Percentiles rank a stretch among this genome's conserved stretches.
Conservation (phyloP, 2,113 vertebrate genomes). For the Sander vitreus region DNA sequence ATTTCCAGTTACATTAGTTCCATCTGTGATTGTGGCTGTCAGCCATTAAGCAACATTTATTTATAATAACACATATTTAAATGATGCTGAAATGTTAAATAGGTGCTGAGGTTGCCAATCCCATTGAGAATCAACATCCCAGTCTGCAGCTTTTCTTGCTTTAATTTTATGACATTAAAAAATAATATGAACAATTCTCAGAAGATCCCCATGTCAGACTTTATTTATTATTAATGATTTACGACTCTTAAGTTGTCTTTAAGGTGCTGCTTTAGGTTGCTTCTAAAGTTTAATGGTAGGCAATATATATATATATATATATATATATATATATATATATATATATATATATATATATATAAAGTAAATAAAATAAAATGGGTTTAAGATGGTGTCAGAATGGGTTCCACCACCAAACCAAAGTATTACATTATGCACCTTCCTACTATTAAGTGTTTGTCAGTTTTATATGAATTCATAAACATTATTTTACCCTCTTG, state of each 20-base stretch:
- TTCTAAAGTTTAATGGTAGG: too few species aligned
- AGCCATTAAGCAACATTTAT: neutral
- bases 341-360: too few species aligned
- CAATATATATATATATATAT: too few species aligned
- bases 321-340: too few species aligned
- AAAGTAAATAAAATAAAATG: neutral
- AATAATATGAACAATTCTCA: neutral
- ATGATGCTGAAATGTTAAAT: neutral
- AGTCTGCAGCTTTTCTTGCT: neutral
- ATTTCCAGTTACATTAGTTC: neutral
- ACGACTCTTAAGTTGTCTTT: too few species aligned
- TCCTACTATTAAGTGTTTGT: neutral
- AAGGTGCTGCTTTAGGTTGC: too few species aligned
- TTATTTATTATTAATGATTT: too few species aligned
- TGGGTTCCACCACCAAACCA: neutral
- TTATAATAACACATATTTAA: neutral
- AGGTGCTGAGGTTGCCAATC: neutral
- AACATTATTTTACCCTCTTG: conserved; percentile 72
- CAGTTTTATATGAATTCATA: neutral
- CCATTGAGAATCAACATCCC: neutral
- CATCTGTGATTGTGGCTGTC: neutral
- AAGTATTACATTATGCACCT: neutral
- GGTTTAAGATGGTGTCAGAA: neutral
- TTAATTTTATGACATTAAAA: neutral
- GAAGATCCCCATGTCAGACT: neutral